Conservation (phyloP, 2,888 invertebrate species). For the Thysanoteuthis rhombus region DNA sequence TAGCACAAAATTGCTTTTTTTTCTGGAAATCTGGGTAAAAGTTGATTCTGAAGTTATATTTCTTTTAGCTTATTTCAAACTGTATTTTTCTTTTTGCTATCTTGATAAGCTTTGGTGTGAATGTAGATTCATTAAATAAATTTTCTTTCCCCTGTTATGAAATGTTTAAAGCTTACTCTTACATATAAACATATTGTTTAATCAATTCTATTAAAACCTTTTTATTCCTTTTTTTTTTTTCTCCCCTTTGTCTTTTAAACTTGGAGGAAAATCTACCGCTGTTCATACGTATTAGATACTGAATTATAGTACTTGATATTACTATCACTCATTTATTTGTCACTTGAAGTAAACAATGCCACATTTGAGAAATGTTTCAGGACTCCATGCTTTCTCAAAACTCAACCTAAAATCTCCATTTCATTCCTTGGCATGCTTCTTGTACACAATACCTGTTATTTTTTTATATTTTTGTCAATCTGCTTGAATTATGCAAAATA, state of each 20-base stretch:
- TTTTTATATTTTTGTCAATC: neutral
- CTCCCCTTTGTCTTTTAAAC: neutral
- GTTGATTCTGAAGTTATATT: constrained; percentile 30
- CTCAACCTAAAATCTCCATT: neutral
- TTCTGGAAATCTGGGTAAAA: neutral
- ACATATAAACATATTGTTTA: no score
- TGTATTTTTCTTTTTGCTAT: constrained; percentile 15
- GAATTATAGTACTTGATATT: neutral
- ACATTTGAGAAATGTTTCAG: neutral
- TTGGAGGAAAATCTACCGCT: neutral
- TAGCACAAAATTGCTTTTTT: neutral
- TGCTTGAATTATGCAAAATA: neutral
- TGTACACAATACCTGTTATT: neutral
- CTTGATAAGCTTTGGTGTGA: constrained; percentile 29
- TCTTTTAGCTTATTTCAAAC: constrained; percentile 21
- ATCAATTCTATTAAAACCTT: no score
- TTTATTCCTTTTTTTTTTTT: no score
- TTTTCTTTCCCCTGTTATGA: neutral
- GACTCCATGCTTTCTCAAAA: neutral
- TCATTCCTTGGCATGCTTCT: neutral
- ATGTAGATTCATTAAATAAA: neutral
- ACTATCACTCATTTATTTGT: neutral
- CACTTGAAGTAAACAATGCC: neutral
- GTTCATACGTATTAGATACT: no score
- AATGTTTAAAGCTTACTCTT: no score